Conservation (phyloP, 1,140 invertebrate species). For the Lutraria rhynchaena region DNA sequence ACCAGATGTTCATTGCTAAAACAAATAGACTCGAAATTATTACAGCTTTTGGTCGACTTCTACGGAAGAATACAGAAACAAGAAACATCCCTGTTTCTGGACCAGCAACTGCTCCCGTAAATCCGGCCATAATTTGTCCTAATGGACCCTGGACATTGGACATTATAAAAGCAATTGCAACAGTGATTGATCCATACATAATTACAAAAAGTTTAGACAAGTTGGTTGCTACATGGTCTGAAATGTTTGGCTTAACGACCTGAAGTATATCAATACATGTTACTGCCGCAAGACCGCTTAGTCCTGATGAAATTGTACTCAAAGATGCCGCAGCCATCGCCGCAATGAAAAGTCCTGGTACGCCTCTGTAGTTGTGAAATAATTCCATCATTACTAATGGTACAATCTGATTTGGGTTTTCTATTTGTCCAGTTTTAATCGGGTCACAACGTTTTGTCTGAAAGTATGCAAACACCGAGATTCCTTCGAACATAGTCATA, state of each 20-base stretch:
- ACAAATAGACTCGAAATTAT: background rate
- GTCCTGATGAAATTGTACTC: slow-evolving; percentile 39
- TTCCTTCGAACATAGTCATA: slow-evolving; percentile 8
- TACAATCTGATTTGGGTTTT: slow-evolving; percentile 31
- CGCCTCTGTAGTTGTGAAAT: slow-evolving; percentile 13
- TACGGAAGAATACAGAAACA: slow-evolving; percentile 34
- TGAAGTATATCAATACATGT: slow-evolving; percentile 17
- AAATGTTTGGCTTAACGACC: background rate
- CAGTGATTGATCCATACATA: slow-evolving; percentile 6
- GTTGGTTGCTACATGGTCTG: slow-evolving; percentile 8
- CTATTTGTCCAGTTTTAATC: background rate
- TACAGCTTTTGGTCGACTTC: slow-evolving; percentile 14
- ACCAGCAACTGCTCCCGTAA: slow-evolving; percentile 1
- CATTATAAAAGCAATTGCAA: background rate
- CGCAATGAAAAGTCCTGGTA: slow-evolving; percentile 30
- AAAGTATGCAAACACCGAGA: slow-evolving; percentile 38
- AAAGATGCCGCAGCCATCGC: slow-evolving; percentile 23
- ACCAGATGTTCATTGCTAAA: slow-evolving; percentile 5
- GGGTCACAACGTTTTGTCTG: slow-evolving; percentile 26
- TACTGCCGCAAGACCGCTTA: slow-evolving; percentile 30
- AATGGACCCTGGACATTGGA: slow-evolving; percentile 17
- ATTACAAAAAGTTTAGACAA: slow-evolving; percentile 35
- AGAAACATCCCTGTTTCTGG: slow-evolving; percentile 34
- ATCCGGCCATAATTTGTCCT: background rate
- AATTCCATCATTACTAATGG: slow-evolving; percentile 30